Percentiles rank a stretch among this genome's conserved stretches.
Conservation (phyloP, 2,888 invertebrate genomes). For the Nomada hirtipes region DNA sequence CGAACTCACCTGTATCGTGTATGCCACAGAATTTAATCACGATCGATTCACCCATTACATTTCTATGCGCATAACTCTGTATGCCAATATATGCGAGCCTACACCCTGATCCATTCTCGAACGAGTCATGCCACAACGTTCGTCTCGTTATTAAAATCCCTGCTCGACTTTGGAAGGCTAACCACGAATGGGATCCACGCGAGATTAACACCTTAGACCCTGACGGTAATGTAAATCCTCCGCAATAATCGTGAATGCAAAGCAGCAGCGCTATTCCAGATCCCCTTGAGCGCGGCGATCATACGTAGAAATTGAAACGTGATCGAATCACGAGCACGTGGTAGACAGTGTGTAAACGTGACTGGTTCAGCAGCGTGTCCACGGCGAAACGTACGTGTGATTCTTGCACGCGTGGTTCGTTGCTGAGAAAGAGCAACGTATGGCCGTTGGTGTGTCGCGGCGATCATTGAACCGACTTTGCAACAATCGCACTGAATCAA, state of each 20-base stretch:
- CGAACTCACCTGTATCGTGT: too few species aligned
- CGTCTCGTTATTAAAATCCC: background rate
- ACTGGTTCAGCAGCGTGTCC: slow-evolving; percentile 46
- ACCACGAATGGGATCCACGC: slow-evolving; percentile 12
- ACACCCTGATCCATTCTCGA: background rate
- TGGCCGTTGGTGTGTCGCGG: slow-evolving; percentile 60
- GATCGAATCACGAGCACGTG: slow-evolving; percentile 65
- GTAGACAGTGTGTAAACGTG: slow-evolving; percentile 64
- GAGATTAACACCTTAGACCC: slow-evolving; percentile 41
- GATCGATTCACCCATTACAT: background rate
- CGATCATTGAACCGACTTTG: slow-evolving; percentile 78
- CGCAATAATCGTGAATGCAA: slow-evolving; percentile 11
- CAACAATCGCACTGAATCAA: slow-evolving; percentile 81
- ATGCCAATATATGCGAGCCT: background rate
- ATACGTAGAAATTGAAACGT: slow-evolving; percentile 42
- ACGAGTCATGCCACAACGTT: background rate
- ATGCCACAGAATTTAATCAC: background rate
- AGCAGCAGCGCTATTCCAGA: slow-evolving; percentile 15
- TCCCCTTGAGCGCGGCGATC: slow-evolving; percentile 30
- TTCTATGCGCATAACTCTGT: background rate
- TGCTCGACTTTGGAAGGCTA: background rate
- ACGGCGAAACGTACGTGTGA: slow-evolving; percentile 38
- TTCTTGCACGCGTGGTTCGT: slow-evolving; percentile 47
- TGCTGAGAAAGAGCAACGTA: slow-evolving; percentile 25
- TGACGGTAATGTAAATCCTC: slow-evolving; percentile 40